Evolutionary conservation across 2,888 invertebrate genomes (phyloP).

Genomic region (Acronicta psi): DNA sequence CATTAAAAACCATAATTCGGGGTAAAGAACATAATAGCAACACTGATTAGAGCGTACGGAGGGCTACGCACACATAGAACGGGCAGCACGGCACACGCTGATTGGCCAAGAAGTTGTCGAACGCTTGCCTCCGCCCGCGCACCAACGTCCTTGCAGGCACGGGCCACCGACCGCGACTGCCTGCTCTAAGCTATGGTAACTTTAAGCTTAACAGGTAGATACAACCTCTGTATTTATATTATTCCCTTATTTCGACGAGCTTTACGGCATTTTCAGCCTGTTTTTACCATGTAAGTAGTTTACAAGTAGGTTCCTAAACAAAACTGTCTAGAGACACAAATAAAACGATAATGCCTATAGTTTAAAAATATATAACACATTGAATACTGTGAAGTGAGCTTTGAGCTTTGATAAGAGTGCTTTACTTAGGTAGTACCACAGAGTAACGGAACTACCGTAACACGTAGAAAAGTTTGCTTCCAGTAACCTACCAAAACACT

Average conservation of each 20-base stretch:
- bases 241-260: conserved; percentile 15
- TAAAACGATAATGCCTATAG: conserved; percentile 2
- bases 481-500: too few relatives aligned
- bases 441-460: background rate
- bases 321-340: conserved; percentile 14
- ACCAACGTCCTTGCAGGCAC: conserved; percentile 87
- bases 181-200: conserved; percentile 62
- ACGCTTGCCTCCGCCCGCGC: conserved; percentile 82
- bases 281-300: conserved; percentile 7
- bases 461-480: too few relatives aligned
- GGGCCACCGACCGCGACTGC: conserved; percentile 80
- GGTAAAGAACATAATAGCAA: conserved; percentile 40
- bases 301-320: background rate
- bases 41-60: conserved; percentile 63
- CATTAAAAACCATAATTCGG: background rate
- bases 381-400: conserved; percentile 40
- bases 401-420: conserved; percentile 13
- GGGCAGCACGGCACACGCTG: conserved; percentile 25
- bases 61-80: conserved; percentile 55
- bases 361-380: conserved; percentile 25
- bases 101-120: conserved; percentile 76
- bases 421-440: background rate
- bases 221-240: conserved; percentile 41
- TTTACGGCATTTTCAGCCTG: conserved; percentile 3
- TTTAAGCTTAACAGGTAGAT: conserved; percentile 61